phyloP scores from a whole-genome alignment of 2,888 invertebrate species.

The Himalopsyche anomala region DNA sequence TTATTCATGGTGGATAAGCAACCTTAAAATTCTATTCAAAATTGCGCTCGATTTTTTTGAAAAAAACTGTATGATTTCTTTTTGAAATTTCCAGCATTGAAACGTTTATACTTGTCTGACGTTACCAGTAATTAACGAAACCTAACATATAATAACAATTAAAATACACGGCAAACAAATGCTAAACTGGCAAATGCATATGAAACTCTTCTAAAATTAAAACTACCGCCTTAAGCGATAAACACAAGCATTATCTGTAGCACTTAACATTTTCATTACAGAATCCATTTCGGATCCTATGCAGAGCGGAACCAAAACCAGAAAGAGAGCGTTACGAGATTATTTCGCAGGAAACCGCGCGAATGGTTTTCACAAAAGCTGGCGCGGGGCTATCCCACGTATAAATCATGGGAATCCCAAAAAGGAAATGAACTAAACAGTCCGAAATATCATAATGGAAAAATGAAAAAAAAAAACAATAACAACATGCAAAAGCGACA shows the following conservation, averaged over 20 bases:
- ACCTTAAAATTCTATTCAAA: too few species aligned
- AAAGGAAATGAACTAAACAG: constrained; percentile 58
- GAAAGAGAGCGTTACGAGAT: constrained; percentile 31
- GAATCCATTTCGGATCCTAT: constrained; percentile 15
- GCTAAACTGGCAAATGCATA: constrained; percentile 18
- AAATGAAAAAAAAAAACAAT: constrained; percentile 45
- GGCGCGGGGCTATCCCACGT: constrained; percentile 22
- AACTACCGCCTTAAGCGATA: background rate
- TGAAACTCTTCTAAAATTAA: background rate
- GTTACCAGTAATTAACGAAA: background rate
- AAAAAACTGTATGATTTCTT: too few species aligned
- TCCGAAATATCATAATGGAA: constrained; percentile 48
- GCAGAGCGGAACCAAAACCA: constrained; percentile 19
- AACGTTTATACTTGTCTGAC: background rate
- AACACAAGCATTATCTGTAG: constrained; percentile 11
- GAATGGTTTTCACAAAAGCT: constrained; percentile 39
- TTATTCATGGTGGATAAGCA: too few species aligned
- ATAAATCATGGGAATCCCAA: constrained; percentile 55
- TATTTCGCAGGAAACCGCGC: constrained; percentile 8
- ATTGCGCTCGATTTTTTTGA: too few species aligned
- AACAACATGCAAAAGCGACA: constrained; percentile 4
- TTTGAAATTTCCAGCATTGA: background rate
- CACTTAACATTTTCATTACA: constrained; percentile 36
- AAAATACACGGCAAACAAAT: background rate
- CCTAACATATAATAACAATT: background rate